Conservation (phyloP, 2,888 invertebrate species). For the Metalampra italica region DNA sequence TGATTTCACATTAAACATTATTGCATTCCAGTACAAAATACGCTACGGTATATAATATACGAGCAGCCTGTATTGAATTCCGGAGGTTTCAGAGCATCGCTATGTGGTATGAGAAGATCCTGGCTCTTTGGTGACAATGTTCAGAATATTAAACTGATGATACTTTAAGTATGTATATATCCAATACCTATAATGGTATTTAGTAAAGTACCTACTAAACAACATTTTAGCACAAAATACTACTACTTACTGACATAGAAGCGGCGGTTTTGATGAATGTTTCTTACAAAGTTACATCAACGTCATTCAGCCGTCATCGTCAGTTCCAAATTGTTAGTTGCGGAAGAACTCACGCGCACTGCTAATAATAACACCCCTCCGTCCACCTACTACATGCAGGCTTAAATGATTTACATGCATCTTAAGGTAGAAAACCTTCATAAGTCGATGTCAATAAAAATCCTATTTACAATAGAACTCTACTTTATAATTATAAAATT, state of each 20-base stretch:
- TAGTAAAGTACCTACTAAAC: background rate
- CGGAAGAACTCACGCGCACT: background rate
- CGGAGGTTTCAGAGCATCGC: background rate
- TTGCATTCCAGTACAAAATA: background rate
- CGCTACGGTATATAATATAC: background rate
- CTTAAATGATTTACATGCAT: background rate
- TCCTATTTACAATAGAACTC: conserved; percentile 63
- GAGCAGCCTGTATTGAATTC: background rate
- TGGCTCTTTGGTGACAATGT: background rate
- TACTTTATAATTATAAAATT: conserved; percentile 55
- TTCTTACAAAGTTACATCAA: no score
- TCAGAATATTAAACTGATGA: background rate
- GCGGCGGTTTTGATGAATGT: background rate
- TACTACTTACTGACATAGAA: no score
- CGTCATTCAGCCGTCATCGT: no score
- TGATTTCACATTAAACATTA: conserved; percentile 5
- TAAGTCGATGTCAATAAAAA: conserved; percentile 57
- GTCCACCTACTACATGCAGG: background rate
- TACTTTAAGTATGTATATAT: background rate
- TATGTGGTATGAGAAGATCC: background rate
- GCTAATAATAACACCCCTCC: background rate
- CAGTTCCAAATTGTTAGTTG: no score
- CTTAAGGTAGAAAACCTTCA: background rate
- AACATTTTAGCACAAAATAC: background rate
- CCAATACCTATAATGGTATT: background rate